Conservation (phyloP, 1,140 invertebrate species). For the Hermetia illucens region DNA sequence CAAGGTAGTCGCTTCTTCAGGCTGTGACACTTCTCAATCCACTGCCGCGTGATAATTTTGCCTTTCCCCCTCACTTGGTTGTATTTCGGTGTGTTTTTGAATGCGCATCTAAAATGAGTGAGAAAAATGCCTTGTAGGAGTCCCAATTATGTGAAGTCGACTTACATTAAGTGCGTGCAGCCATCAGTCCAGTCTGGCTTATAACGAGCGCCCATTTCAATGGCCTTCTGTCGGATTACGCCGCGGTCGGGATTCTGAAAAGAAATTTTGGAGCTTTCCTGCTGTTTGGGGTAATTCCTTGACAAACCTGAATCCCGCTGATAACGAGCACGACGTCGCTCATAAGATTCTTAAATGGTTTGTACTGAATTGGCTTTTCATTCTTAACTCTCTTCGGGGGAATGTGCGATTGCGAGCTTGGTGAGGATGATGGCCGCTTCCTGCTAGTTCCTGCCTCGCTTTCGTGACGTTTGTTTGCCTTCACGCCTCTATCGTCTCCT, state of each 20-base stretch:
- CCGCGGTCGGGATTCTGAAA: constrained; percentile 58
- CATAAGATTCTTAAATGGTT: constrained; percentile 43
- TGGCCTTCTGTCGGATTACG: constrained; percentile 48
- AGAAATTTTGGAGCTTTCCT: background rate
- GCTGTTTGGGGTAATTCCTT: background rate
- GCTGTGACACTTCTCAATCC: constrained; percentile 56
- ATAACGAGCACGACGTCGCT: constrained; percentile 59
- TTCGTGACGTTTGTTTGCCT: too few relatives aligned
- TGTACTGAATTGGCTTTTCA: constrained; percentile 15
- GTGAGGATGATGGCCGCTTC: too few relatives aligned
- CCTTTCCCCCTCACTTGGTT: constrained; percentile 52
- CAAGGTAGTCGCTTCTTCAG: constrained; percentile 52
- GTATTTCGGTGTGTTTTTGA: constrained; percentile 78
- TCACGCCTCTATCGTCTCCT: background rate
- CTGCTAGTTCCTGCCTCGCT: constrained; percentile 6
- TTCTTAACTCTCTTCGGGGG: constrained; percentile 1
- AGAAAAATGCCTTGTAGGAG: constrained; percentile 6
- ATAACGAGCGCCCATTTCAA: constrained; percentile 68
- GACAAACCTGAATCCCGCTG: constrained; percentile 52
- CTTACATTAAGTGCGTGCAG: constrained; percentile 75
- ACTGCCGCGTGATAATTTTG: constrained; percentile 58
- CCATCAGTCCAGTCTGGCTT: constrained; percentile 53
- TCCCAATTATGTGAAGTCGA: constrained; percentile 6
- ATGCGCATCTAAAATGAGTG: constrained; percentile 56
- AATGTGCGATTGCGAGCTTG: background rate